Evolutionary conservation across 2,888 invertebrate species (phyloP).

Genomic region (Lasius fuliginosus): DNA sequence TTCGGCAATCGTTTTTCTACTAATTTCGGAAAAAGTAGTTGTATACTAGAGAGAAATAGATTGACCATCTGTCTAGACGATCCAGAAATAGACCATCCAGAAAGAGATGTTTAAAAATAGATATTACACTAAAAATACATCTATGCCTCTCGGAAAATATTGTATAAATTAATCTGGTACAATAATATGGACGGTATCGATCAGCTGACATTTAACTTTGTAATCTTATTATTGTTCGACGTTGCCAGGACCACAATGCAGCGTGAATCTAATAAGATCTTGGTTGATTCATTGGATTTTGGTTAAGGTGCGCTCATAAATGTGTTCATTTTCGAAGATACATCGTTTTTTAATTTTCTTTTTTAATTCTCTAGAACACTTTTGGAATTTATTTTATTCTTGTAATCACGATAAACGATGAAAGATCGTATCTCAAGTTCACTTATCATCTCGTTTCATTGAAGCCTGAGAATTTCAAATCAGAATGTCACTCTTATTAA

Average conservation of each 20-base stretch:
- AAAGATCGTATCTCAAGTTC: background rate
- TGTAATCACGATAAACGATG: background rate
- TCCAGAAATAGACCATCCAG: background rate
- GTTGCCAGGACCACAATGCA: background rate
- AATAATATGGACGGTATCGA: background rate
- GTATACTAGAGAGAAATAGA: background rate
- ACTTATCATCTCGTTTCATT: background rate
- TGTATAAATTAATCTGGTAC: background rate
- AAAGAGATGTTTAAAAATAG: constrained; percentile 6
- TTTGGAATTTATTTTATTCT: background rate
- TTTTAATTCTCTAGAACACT: background rate
- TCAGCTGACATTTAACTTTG: background rate
- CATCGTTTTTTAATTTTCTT: background rate
- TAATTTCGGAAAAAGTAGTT: background rate
- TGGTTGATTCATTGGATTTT: constrained; percentile 9
- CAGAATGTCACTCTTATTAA: background rate
- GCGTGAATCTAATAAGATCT: constrained; percentile 7
- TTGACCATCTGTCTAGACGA: background rate
- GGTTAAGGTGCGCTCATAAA: background rate
- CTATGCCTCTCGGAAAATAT: background rate
- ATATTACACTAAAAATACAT: background rate
- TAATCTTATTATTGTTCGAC: constrained; percentile 9
- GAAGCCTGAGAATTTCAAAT: background rate
- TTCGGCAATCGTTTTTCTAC: background rate
- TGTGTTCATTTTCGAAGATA: background rate